Evolutionary conservation across 2,888 invertebrate genomes (phyloP).

Genomic region (Hypselothyrea guttata): DNA sequence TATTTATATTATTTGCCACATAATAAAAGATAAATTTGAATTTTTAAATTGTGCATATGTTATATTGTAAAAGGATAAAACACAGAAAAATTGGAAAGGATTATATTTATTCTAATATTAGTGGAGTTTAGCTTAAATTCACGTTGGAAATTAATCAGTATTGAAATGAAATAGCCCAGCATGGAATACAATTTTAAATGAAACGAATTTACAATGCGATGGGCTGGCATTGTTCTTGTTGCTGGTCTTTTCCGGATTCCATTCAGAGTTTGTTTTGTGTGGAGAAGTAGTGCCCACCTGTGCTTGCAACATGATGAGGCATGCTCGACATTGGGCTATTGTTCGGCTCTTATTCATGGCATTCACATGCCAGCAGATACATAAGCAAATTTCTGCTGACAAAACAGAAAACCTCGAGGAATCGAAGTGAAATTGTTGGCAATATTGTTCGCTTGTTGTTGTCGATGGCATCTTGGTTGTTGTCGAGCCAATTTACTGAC

Average conservation of each 20-base stretch:
- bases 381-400: conserved; percentile 75
- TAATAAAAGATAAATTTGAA: no score
- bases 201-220: no score
- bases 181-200: no score
- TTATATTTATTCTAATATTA: no score
- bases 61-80: no score
- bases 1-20: no score
- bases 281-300: background rate
- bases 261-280: background rate
- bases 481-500: conserved; percentile 76
- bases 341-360: conserved; percentile 39
- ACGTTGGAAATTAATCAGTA: no score
- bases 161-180: no score
- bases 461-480: conserved; percentile 63
- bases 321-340: conserved; percentile 27
- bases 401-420: conserved; percentile 68
- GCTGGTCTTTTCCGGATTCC: no score
- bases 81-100: no score
- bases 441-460: conserved; percentile 50
- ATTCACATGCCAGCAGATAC: conserved; percentile 19
- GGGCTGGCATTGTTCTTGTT: background rate
- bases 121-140: no score
- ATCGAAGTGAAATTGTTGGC: conserved; percentile 71
- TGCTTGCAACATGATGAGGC: background rate
- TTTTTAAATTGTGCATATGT: no score